These are phyloP conservation scores for Neodiprion pinetum DNA, from an alignment of 1,140 invertebrate species.

Conservation along the genomic window DNA sequence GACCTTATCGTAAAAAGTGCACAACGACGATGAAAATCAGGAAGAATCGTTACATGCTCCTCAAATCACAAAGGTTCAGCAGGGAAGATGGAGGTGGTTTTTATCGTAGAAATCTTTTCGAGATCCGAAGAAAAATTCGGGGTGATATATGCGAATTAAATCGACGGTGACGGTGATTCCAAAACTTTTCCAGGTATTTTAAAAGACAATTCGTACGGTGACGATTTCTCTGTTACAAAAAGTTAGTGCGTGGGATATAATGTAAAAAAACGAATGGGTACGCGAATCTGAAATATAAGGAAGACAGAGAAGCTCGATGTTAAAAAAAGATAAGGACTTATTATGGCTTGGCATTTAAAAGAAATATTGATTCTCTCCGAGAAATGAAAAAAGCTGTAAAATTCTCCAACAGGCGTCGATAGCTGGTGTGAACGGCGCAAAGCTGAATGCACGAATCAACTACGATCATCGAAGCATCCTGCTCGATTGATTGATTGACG, in stretches of 20 bases:
- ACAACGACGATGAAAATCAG: slow-evolving; percentile 11
- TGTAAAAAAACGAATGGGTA: background rate
- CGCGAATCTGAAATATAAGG: slow-evolving; percentile 9
- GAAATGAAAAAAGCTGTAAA: background rate
- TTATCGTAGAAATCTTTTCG: slow-evolving; percentile 21
- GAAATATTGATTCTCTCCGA: too few relatives aligned
- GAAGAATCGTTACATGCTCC: slow-evolving; percentile 14
- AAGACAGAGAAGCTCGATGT: slow-evolving; percentile 4
- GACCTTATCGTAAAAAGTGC: background rate
- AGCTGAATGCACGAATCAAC: too few relatives aligned
- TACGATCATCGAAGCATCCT: too few relatives aligned
- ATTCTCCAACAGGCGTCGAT: background rate
- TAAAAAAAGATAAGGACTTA: background rate
- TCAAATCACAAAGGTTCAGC: slow-evolving; percentile 26
- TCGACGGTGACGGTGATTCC: background rate
- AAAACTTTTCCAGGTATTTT: background rate
- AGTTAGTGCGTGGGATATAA: slow-evolving; percentile 10
- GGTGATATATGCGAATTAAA: slow-evolving; percentile 19
- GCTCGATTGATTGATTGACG: too few relatives aligned
- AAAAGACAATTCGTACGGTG: slow-evolving; percentile 9
- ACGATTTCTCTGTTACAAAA: background rate
- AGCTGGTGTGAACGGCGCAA: background rate
- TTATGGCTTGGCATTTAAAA: too few relatives aligned
- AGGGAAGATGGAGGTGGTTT: slow-evolving; percentile 25
- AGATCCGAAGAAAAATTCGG: slow-evolving; percentile 5